phyloP scores from a whole-genome alignment of 2,113 vertebrate species.

The Ranitomeya variabilis region DNA sequence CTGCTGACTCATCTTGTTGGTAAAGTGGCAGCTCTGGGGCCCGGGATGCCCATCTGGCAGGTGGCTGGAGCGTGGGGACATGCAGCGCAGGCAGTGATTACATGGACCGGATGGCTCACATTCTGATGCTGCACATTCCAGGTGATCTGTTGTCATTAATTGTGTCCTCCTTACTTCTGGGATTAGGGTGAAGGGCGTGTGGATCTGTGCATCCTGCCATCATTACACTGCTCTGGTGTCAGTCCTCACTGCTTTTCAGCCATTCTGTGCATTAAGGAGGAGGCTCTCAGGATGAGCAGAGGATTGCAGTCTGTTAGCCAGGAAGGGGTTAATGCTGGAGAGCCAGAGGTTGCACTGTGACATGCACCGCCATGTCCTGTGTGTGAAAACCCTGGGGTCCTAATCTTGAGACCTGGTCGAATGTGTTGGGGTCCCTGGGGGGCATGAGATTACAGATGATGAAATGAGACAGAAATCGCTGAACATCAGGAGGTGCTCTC shows the following conservation, averaged over 20 bases:
- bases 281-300: background rate
- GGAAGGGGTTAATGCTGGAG: background rate
- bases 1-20: conserved; percentile 23
- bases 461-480: conserved; percentile 67
- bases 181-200: conserved; percentile 15
- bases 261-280: background rate
- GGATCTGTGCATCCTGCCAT: background rate
- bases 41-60: background rate
- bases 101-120: background rate
- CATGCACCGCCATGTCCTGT: background rate
- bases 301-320: background rate
- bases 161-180: background rate
- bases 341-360: background rate
- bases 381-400: background rate
- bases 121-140: conserved; percentile 17
- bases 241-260: background rate
- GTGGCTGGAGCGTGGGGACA: background rate
- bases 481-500: conserved; percentile 53
- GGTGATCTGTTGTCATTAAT: background rate
- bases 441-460: conserved; percentile 62
- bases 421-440: background rate
- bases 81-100: background rate
- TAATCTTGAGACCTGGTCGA: background rate
- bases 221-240: background rate
- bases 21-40: conserved; percentile 19